Percentiles rank a stretch among this genome's conserved stretches.
Conservation (phyloP, 2,113 vertebrate species). For the Tautogolabrus adspersus region DNA sequence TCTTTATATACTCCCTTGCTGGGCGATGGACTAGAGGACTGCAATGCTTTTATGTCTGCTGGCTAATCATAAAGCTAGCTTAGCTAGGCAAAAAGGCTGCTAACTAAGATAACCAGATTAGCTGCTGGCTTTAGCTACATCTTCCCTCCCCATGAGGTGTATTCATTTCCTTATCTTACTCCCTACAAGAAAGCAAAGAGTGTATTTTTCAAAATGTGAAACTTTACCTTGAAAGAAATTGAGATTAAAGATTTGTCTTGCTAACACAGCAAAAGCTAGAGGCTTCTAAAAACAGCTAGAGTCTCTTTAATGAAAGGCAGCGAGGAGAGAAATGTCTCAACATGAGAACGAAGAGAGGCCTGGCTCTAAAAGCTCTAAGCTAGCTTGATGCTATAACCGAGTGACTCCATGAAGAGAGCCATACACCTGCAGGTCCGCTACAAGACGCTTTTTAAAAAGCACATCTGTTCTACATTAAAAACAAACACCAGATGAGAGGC, state of each 20-base stretch:
- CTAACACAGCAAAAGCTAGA: neutral
- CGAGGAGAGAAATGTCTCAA: constrained; percentile 14
- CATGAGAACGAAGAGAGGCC: neutral
- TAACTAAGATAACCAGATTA: neutral
- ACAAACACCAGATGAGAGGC: constrained; percentile 22
- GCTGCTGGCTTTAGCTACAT: neutral
- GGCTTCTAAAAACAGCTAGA: neutral
- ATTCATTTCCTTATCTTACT: neutral
- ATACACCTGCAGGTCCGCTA: constrained; percentile 39
- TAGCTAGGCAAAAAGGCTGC: neutral
- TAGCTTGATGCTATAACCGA: constrained; percentile 29
- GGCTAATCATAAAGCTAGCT: neutral
- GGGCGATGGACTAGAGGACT: neutral
- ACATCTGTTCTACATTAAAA: constrained; percentile 27
- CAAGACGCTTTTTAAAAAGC: constrained; percentile 28
- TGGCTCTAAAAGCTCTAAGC: constrained; percentile 37
- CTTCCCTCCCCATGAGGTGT: neutral
- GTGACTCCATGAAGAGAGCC: constrained; percentile 39
- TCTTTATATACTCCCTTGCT: too few species aligned
- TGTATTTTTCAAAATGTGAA: neutral
- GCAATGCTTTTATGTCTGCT: neutral
- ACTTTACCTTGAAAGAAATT: neutral
- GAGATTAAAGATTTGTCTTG: neutral
- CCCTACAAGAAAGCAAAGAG: neutral
- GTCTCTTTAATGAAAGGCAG: constrained; percentile 41